Conservation (phyloP, 2,113 vertebrate species). For the Charina bottae region DNA sequence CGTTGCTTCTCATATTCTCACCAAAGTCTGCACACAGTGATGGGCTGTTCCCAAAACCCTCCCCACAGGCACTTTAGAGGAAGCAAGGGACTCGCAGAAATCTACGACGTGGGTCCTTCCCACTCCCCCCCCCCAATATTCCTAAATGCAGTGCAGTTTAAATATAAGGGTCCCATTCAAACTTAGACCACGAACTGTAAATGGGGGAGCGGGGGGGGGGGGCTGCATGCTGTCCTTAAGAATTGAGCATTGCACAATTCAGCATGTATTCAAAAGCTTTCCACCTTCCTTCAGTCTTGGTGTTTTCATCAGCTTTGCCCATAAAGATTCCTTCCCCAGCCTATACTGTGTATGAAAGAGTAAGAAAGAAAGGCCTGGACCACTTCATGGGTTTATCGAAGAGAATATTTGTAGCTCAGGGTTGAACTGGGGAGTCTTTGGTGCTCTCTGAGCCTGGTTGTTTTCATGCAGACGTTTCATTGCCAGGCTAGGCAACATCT, state of each 20-base stretch:
- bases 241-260: neutral
- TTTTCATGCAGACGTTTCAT: too few relatives aligned
- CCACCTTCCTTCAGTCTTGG: neutral
- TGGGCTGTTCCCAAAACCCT: slow-evolving; percentile 70
- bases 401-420: too few relatives aligned
- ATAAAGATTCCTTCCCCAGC: neutral
- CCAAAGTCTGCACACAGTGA: slow-evolving; percentile 74
- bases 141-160: slow-evolving; percentile 42
- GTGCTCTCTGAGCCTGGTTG: too few relatives aligned
- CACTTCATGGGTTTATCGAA: neutral
- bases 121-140: neutral
- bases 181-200: slow-evolving; percentile 60
- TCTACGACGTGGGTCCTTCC: slow-evolving; percentile 25
- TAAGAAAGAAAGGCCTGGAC: neutral
- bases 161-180: slow-evolving; percentile 33
- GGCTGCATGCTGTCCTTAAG: neutral
- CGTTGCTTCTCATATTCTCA: slow-evolving; percentile 70
- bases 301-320: neutral
- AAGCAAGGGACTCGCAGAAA: slow-evolving; percentile 58
- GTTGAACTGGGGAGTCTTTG: too few relatives aligned
- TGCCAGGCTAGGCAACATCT: too few relatives aligned
- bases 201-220: slow-evolving; percentile 42
- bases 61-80: slow-evolving; percentile 50
- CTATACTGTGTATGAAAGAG: neutral
- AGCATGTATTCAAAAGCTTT: neutral